Conservation (phyloP, 2,113 vertebrate species). For the Calidris pygmaea region DNA sequence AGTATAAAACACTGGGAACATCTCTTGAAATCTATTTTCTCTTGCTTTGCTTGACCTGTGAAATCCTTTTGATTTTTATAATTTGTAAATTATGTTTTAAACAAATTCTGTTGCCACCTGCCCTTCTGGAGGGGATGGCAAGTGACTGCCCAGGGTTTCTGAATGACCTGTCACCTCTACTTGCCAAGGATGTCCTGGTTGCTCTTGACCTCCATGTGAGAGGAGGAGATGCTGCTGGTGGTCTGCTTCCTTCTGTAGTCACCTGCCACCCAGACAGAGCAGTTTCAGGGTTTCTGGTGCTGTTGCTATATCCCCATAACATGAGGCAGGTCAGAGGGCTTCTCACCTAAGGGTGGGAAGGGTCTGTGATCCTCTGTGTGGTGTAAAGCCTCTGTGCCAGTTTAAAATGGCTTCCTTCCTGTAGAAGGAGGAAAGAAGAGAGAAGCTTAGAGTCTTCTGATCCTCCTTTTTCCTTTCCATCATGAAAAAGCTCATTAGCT, state of each 20-base stretch:
- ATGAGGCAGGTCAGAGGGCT: background rate
- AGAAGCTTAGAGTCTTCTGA: background rate
- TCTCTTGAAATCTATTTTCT: background rate
- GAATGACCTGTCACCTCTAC: background rate
- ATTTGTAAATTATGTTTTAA: background rate
- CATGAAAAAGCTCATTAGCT: background rate
- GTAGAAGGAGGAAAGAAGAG: background rate
- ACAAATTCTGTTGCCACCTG: background rate
- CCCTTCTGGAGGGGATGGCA: background rate
- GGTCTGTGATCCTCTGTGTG: background rate
- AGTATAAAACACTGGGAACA: background rate
- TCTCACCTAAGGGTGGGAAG: background rate
- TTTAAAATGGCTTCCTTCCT: background rate
- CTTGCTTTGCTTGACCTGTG: background rate
- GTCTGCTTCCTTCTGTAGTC: background rate
- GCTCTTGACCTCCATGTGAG: background rate
- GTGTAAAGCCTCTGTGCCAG: background rate
- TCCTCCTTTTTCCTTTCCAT: background rate
- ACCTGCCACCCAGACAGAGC: background rate
- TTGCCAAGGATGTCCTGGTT: background rate
- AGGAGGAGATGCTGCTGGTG: background rate
- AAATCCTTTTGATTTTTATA: background rate
- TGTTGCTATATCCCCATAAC: rapidly evolving
- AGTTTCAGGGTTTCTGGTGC: background rate
- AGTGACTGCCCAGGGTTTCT: background rate